Conservation (phyloP, 2,797 vertebrate species). For the Aselliscus stoliczkanus region DNA sequence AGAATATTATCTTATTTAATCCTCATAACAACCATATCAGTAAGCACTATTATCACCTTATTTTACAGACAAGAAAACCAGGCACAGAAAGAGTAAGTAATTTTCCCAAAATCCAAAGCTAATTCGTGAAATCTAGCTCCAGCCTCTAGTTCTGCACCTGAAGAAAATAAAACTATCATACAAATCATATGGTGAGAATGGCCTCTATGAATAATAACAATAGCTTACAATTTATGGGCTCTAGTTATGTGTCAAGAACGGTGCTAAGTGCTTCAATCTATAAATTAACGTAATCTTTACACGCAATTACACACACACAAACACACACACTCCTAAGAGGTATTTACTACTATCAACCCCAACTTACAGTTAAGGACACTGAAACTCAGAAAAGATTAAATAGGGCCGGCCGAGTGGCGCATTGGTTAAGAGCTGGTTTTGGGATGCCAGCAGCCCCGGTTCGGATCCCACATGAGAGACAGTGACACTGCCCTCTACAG, state of each 20-base stretch:
- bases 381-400: constrained; percentile 13
- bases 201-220: not conserved
- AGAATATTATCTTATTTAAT: not conserved
- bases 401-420: no score
- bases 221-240: not conserved
- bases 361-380: not conserved
- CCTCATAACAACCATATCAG: not conserved
- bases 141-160: not conserved
- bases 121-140: not conserved
- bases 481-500: no score
- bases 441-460: no score
- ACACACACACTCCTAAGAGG: not conserved
- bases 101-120: not conserved
- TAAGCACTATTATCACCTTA: not conserved
- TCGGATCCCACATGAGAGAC: no score
- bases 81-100: not conserved
- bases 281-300: not conserved
- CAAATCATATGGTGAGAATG: not conserved
- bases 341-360: not conserved
- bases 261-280: not conserved
- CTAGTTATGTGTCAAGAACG: not conserved
- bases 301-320: fast-evolving
- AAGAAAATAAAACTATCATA: not conserved
- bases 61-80: not conserved
- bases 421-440: no score